phyloP scores from a whole-genome alignment of 1,140 invertebrate genomes.

The Sarcophaga bullata region DNA sequence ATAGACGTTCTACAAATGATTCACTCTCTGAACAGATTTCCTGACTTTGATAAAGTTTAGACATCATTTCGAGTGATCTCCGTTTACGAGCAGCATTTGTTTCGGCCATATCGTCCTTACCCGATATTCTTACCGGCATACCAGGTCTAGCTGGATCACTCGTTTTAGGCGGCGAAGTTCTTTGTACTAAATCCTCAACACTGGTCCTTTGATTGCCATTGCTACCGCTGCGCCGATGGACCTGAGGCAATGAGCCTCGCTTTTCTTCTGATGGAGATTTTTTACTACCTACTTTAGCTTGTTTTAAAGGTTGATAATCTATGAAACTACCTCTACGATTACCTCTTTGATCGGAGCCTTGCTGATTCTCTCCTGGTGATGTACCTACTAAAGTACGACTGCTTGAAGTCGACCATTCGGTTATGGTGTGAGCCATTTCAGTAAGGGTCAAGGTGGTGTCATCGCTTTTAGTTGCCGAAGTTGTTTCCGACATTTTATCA shows the following conservation, averaged over 20 bases:
- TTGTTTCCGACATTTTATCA: constrained; percentile 62
- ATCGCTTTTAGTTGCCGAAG: constrained; percentile 72
- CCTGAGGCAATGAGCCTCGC: constrained; percentile 54
- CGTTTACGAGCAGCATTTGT: constrained; percentile 59
- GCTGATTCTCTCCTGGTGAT: constrained; percentile 55
- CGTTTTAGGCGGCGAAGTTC: constrained; percentile 44
- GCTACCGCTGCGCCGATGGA: constrained; percentile 58
- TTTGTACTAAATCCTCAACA: constrained; percentile 39
- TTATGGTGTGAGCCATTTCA: constrained; percentile 70
- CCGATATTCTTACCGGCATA: constrained; percentile 42
- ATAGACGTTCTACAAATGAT: constrained; percentile 66
- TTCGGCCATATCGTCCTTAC: constrained; percentile 45
- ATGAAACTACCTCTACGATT: constrained; percentile 44
- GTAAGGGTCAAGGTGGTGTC: constrained; percentile 69
- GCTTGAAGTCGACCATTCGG: constrained; percentile 72
- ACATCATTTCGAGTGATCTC: constrained; percentile 63
- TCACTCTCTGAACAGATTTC: constrained; percentile 66
- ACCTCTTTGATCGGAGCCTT: constrained; percentile 36
- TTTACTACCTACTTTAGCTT: constrained; percentile 49
- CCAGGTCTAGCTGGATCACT: constrained; percentile 34
- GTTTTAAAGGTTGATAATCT: constrained; percentile 61
- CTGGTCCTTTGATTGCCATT: constrained; percentile 52
- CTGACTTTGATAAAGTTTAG: constrained; percentile 70
- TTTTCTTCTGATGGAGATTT: constrained; percentile 61
- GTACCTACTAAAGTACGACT: constrained; percentile 70